Evolutionary conservation across 1,140 invertebrate genomes (phyloP), one percentile per base, ranked within the genome.

Genomic region (Diplogasteroides magnus): DNA sequence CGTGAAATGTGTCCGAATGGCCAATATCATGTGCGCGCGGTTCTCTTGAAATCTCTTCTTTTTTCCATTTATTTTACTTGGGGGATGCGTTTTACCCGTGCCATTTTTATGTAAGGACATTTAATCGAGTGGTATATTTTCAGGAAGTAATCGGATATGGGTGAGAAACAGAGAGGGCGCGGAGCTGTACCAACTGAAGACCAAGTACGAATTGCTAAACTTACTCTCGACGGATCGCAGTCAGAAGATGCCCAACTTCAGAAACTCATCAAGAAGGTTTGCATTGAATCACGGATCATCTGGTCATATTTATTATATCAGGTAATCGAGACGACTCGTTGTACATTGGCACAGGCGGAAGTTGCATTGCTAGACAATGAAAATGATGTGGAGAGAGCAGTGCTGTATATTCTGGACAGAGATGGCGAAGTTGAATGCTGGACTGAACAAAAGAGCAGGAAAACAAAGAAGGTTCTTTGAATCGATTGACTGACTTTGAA

Each of bases 381-480:
- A 59, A 72, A 67, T 29, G 62, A 63, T 59, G 23, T 72, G 1
- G 28, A 62, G 3, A 60, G 59, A 25, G 70, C 70, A 27, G 60
- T 72, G 15, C 55, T 67, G 55, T 60, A 72, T 58, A 72, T 72
- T 32, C 26, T 72, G 28, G 70, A 72, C 6, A 19, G 31, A 26
- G 60, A 61, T 15, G 55, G 48, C 26, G 32, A 72, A 58, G 37
- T 68, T 61, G 70, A 72, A 6, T 72, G 64, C 15, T 72, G 70
- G 70, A 72, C 70, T 31, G 70, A 72, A 31, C 70, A 67, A n/a
- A 72, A 72, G 37, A 68, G 61, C 37, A 67, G 67, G 31, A 68
- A 68, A 48, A 64, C 66, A 13, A 72, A 72, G 29, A 72, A 72
- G 65, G 67, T 48, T 11, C 19, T 48, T 48, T 11, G 19, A 11